Conservation (phyloP, 2,797 vertebrate species). For the Leptodactylus fallax region DNA sequence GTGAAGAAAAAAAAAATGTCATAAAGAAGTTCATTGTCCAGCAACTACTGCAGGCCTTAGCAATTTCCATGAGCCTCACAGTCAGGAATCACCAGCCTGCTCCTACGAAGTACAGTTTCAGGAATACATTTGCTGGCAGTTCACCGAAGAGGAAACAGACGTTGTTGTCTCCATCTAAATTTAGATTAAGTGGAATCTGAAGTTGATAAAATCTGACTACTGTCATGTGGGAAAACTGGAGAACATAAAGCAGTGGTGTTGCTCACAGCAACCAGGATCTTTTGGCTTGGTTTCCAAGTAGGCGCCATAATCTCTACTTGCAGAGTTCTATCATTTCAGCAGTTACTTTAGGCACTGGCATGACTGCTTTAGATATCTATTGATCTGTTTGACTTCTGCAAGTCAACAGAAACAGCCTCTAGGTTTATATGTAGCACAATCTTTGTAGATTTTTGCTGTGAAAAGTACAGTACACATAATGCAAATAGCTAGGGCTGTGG, state of each 20-base stretch:
- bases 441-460: neutral
- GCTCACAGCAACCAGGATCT: neutral
- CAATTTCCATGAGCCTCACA: neutral
- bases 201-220: constrained; percentile 15
- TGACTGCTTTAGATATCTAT: neutral
- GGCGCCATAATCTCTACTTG: neutral
- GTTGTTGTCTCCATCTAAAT: constrained; percentile 18
- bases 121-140: constrained; percentile 21
- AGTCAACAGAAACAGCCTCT: neutral
- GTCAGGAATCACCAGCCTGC: constrained; percentile 37
- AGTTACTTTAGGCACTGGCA: neutral
- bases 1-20: neutral
- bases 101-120: neutral
- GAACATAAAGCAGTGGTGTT: neutral
- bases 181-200: constrained; percentile 4
- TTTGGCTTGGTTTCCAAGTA: neutral
- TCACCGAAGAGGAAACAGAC: constrained; percentile 19
- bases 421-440: no score
- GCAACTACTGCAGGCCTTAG: neutral
- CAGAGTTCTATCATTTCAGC: neutral
- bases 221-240: neutral
- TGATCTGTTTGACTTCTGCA: neutral
- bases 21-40: constrained; percentile 28
- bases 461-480: neutral
- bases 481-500: neutral